Evolutionary conservation across 2,888 invertebrate species (phyloP), one percentile per base, ranked within the genome.

Genomic region (Dendrolimus houi): DNA sequence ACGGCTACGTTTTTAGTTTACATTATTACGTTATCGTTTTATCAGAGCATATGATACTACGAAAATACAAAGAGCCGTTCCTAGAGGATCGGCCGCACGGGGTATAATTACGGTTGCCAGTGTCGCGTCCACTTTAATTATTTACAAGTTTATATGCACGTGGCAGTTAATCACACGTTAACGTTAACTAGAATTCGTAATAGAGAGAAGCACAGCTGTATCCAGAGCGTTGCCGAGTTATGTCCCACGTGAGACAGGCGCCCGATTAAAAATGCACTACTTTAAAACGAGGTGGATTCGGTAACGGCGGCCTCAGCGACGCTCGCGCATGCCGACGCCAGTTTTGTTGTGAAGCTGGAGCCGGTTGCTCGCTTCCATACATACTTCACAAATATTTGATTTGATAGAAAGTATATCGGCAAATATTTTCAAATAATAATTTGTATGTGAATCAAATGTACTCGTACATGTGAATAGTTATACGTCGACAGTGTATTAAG

Each of bases 161-260:
- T 84, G 83, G 80, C 85, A 81, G 83, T 85, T 86, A 89, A 89
- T 88, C 87, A 88, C 78, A 79, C 79, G 79, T 79, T 82, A 85
- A 81, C 82, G 86, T 86, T 90, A 89, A 89, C 87, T 89, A 83
- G 88, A 88, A 85, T 85, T 82, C 77, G 80, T 87, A 87, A 89
- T 87, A 83, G 76, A 82, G 81, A 80, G 77, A 74, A 79, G 78
- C 85, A 77, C 87, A 87, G 86, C 84, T 89, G 87, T 83, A 85
- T 79, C 79, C 78, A 76, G 77, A 82, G 76, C 80, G 76, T 79
- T 80, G 80, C 81, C 83, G 86, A 87, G 87, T 89, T 88, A 90
- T 88, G 86, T 86, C 85, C 87, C 89, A 83, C 87, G 80, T 83
- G 89, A 88, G 89, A 87, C 89, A 81, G 84, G 77, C 76, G 78